Evolutionary conservation across 2,113 vertebrate genomes (phyloP).

Genomic region (Prionailurus viverrinus): DNA sequence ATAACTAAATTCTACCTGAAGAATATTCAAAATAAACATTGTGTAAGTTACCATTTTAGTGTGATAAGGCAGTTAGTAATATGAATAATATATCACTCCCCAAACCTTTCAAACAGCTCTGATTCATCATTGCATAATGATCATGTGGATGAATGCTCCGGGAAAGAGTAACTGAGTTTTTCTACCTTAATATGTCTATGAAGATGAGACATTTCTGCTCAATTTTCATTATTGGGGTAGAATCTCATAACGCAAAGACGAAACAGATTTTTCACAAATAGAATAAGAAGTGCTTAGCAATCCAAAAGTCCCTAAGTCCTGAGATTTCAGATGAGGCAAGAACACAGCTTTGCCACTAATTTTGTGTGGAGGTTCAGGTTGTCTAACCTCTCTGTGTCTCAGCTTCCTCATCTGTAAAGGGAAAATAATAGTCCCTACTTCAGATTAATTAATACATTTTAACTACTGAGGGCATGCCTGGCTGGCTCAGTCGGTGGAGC

Average conservation of each 20-base stretch:
- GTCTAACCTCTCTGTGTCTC: not conserved
- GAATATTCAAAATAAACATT: not conserved
- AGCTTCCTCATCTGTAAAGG: not conserved
- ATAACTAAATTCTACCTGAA: not conserved
- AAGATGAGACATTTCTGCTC: conserved; percentile 10
- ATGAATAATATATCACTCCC: not conserved
- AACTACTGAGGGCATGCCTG: not conserved
- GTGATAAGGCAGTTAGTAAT: not conserved
- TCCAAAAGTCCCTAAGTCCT: not conserved
- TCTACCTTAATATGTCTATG: not conserved
- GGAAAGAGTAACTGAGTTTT: conserved; percentile 16
- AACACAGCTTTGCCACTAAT: not conserved
- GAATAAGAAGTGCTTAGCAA: not conserved
- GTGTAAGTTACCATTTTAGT: not conserved
- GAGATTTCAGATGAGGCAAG: not conserved
- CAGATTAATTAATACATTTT: not conserved
- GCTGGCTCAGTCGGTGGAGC: too few species aligned
- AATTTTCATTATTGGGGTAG: not conserved
- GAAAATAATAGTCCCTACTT: not conserved
- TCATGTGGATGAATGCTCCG: not conserved
- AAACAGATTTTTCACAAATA: not conserved
- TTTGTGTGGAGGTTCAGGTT: not conserved
- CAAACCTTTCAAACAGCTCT: not conserved
- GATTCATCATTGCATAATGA: not conserved
- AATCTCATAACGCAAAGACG: not conserved